These are phyloP conservation scores for Tetrapedia diversipes DNA, from an alignment of 2,888 invertebrate species.

Conservation along the genomic window DNA sequence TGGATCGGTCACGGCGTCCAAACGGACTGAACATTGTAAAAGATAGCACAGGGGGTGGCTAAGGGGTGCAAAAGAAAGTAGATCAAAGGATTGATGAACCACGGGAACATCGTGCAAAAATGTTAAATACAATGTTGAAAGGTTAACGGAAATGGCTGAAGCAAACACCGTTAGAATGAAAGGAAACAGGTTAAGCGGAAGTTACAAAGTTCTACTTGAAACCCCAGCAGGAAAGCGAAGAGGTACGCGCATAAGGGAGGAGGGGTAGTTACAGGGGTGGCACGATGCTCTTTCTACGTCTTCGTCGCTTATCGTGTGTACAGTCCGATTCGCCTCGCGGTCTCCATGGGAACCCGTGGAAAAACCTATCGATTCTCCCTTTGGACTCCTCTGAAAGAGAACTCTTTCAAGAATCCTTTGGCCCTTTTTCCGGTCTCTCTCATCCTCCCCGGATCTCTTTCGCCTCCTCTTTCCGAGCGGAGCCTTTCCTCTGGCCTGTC, in stretches of 20 bases:
- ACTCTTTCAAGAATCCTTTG: slow-evolving; percentile 79
- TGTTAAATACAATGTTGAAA: no score
- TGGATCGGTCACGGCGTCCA: not conserved
- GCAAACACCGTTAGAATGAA: not conserved
- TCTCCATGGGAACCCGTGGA: slow-evolving; percentile 82
- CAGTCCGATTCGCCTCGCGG: slow-evolving; percentile 80
- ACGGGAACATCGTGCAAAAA: not conserved
- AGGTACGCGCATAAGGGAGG: slow-evolving; percentile 37
- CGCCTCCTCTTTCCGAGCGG: slow-evolving; percentile 41
- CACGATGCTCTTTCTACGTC: slow-evolving; percentile 79
- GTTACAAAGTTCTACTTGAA: slow-evolving; percentile 32
- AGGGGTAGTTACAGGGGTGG: slow-evolving; percentile 55
- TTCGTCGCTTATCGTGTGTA: slow-evolving; percentile 79
- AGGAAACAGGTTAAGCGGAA: slow-evolving; percentile 40
- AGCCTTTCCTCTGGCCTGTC: slow-evolving; percentile 29
- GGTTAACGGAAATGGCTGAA: not conserved
- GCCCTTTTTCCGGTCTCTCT: slow-evolving; percentile 66
- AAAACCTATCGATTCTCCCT: slow-evolving; percentile 83
- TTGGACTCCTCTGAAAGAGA: slow-evolving; percentile 79
- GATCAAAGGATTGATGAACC: no score
- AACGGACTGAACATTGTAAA: no score
- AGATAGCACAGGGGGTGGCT: no score
- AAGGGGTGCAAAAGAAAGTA: no score
- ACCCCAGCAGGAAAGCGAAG: slow-evolving; percentile 48
- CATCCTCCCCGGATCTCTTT: slow-evolving; percentile 66